Percentiles rank a stretch among this genome's conserved stretches.
phyloP scores from a whole-genome alignment of 92 coral and sea anemone genomes.

The Galaxea fascicularis region DNA sequence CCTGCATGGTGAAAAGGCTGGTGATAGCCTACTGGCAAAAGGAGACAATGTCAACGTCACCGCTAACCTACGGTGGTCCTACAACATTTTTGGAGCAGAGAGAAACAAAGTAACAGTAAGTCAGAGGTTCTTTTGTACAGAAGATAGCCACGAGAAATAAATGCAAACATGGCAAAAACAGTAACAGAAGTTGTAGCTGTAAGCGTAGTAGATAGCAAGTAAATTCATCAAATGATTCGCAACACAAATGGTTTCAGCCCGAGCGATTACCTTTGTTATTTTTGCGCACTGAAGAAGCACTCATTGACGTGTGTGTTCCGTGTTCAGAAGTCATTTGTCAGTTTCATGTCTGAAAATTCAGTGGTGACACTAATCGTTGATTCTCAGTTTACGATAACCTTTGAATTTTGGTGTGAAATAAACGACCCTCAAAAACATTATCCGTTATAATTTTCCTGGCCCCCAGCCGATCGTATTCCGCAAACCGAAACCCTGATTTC shows the following conservation, averaged over 20 bases:
- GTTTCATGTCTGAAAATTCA: not conserved
- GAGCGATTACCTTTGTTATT: not conserved
- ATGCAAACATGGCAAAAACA: not conserved
- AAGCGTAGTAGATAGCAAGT: not conserved
- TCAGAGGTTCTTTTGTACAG: not conserved
- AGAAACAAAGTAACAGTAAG: not conserved
- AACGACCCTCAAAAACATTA: not conserved
- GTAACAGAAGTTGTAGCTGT: not conserved
- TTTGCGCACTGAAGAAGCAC: not conserved
- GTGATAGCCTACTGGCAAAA: not conserved
- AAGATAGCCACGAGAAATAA: not conserved
- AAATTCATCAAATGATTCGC: not conserved
- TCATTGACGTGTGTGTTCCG: not conserved
- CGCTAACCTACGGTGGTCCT: not conserved
- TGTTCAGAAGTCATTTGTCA: not conserved
- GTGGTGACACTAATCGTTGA: not conserved
- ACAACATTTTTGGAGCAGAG: not conserved
- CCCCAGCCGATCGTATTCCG: not conserved
- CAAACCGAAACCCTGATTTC: not conserved
- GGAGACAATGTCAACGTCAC: slow-evolving; percentile 8
- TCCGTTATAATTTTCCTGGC: not conserved
- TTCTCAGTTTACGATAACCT: not conserved
- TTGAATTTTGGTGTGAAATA: not conserved
- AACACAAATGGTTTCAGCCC: not conserved
- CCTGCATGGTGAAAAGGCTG: not conserved